phyloP scores from a whole-genome alignment of 2,797 vertebrate species.

The Balearica regulorum region DNA sequence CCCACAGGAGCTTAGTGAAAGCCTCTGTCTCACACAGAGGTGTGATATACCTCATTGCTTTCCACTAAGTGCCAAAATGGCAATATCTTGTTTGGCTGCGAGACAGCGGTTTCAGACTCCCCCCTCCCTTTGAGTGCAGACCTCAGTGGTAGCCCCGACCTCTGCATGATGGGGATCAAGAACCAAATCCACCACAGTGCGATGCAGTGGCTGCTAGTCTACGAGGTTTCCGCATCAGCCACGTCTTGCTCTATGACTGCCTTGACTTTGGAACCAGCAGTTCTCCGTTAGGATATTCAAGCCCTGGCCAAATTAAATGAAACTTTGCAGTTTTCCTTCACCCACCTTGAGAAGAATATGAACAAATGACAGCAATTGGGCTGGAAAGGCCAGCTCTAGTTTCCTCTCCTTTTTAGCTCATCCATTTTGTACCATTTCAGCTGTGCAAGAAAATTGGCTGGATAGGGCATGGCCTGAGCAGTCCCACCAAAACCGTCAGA shows the following conservation, averaged over 20 bases:
- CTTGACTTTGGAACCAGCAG: background rate
- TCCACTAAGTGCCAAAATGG: background rate
- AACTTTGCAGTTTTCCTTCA: background rate
- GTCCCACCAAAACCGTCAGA: background rate
- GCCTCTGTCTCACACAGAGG: background rate
- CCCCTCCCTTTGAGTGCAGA: background rate
- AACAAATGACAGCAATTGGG: background rate
- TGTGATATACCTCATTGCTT: background rate
- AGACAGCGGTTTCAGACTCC: background rate
- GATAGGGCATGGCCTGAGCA: background rate
- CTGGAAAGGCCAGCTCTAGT: background rate
- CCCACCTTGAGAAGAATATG: background rate
- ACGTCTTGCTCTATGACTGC: rapidly evolving
- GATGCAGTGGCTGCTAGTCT: too few species aligned
- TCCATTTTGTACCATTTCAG: background rate
- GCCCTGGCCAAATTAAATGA: background rate
- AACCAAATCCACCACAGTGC: background rate
- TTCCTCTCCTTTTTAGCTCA: background rate
- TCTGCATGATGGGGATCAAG: rapidly evolving
- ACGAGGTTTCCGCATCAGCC: background rate
- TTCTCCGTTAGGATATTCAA: background rate
- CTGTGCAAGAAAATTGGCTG: background rate
- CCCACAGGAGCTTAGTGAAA: background rate
- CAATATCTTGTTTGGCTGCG: background rate
- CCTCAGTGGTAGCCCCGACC: background rate